These are phyloP conservation scores for Chesias legatella DNA, from an alignment of 2,888 invertebrate species.

Conservation along the genomic window DNA sequence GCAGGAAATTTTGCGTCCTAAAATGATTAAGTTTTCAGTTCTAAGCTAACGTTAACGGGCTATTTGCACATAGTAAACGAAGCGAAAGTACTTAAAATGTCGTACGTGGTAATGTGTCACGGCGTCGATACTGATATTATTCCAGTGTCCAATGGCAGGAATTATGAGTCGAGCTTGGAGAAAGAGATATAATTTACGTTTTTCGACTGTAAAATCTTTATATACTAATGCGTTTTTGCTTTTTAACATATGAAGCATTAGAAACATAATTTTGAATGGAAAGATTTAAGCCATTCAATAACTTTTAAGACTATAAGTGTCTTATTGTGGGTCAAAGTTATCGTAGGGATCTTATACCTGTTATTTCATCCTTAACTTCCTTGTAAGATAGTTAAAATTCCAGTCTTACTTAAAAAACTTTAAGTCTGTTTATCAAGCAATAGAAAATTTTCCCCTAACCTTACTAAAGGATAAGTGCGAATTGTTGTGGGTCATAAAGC, in stretches of 20 bases:
- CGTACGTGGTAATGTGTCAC: slow-evolving; percentile 26
- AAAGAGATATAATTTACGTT: slow-evolving; percentile 13
- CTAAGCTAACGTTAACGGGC: slow-evolving; percentile 9
- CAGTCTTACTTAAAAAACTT: too few relatives aligned
- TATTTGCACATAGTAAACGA: slow-evolving; percentile 23
- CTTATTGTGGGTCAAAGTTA: too few relatives aligned
- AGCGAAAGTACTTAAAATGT: slow-evolving; percentile 34
- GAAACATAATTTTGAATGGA: too few relatives aligned
- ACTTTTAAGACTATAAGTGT: too few relatives aligned
- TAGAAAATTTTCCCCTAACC: too few relatives aligned
- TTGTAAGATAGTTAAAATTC: too few relatives aligned
- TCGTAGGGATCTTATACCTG: too few relatives aligned
- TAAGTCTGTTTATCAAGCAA: too few relatives aligned
- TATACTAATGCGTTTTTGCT: slow-evolving; percentile 1
- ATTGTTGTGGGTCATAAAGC: too few relatives aligned
- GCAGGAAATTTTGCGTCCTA: slow-evolving; percentile 38
- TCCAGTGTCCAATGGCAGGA: slow-evolving; percentile 39
- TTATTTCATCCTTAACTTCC: too few relatives aligned
- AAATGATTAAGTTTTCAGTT: slow-evolving; percentile 18
- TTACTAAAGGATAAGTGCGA: too few relatives aligned
- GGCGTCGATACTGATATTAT: slow-evolving; percentile 38
- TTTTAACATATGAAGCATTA: not conserved
- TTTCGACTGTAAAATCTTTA: slow-evolving; percentile 26
- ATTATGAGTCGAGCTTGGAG: slow-evolving; percentile 38
- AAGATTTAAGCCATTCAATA: too few relatives aligned